Evolutionary conservation across 2,113 vertebrate genomes (phyloP).

Genomic region (Catharus minimus): DNA sequence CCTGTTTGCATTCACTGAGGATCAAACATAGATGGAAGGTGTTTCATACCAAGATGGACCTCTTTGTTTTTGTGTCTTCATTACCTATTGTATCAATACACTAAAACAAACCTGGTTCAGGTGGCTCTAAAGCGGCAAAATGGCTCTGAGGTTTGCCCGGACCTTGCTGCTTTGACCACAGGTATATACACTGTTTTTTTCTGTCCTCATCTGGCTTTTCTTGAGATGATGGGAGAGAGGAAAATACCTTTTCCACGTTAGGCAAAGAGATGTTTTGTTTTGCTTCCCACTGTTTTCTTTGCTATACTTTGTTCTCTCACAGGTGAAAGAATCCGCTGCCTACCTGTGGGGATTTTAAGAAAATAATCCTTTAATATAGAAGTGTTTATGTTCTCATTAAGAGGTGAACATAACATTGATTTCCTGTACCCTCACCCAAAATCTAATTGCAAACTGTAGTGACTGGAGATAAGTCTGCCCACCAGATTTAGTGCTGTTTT

Average conservation of each 20-base stretch:
- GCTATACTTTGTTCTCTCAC: background rate
- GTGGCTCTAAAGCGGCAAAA: background rate
- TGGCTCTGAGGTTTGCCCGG: background rate
- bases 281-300: background rate
- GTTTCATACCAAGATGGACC: background rate
- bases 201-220: background rate
- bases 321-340: background rate
- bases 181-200: background rate
- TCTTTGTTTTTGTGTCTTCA: background rate
- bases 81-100: background rate
- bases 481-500: slow-evolving; percentile 39
- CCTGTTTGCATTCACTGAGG: background rate
- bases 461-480: slow-evolving; percentile 33
- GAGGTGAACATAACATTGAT: background rate
- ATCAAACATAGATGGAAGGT: background rate
- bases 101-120: background rate
- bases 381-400: slow-evolving; percentile 33
- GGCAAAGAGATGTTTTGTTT: background rate
- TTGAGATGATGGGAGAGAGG: background rate
- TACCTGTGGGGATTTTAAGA: slow-evolving; percentile 28
- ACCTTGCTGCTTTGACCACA: background rate
- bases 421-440: slow-evolving; percentile 29
- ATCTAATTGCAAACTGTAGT: slow-evolving; percentile 29
- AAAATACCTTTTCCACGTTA: background rate
- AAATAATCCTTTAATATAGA: slow-evolving; percentile 51